Percentiles rank a stretch among this genome's conserved stretches.
phyloP scores from a whole-genome alignment of 2,888 invertebrate genomes.

The Thera britannica region DNA sequence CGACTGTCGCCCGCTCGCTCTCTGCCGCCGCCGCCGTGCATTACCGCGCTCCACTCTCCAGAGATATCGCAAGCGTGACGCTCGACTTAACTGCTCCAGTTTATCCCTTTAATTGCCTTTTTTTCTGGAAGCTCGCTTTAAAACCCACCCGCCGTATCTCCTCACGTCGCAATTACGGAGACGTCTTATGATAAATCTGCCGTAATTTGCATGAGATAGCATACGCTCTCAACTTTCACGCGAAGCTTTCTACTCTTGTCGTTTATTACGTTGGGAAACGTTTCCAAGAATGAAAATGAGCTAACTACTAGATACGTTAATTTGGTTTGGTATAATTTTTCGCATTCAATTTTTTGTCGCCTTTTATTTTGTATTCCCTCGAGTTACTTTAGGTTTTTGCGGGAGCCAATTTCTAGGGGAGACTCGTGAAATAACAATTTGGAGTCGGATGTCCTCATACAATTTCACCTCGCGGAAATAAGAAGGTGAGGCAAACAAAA shows the following conservation, averaged over 20 bases:
- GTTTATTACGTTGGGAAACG: conserved; percentile 82
- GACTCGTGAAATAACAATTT: conserved; percentile 70
- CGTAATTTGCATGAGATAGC: conserved; percentile 85
- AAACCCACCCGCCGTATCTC: conserved; percentile 79
- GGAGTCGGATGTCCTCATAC: conserved; percentile 67
- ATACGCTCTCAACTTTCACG: conserved; percentile 84
- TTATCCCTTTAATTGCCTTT: conserved; percentile 84
- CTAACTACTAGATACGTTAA: conserved; percentile 77
- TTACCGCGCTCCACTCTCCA: conserved; percentile 52
- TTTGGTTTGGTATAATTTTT: conserved; percentile 61
- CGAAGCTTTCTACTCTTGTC: conserved; percentile 81
- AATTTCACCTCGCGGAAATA: conserved; percentile 76
- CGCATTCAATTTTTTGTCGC: conserved; percentile 49
- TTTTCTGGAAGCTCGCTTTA: conserved; percentile 79
- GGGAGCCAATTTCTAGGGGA: conserved; percentile 55
- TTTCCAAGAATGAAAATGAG: conserved; percentile 82
- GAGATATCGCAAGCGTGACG: conserved; percentile 76
- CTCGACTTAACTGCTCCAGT: conserved; percentile 79
- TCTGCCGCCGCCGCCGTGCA: conserved; percentile 45
- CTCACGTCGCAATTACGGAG: conserved; percentile 85
- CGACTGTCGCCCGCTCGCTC: conserved; percentile 51
- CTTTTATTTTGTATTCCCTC: conserved; percentile 46
- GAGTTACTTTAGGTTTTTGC: conserved; percentile 47
- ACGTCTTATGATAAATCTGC: conserved; percentile 85
- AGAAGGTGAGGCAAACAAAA: conserved; percentile 80